Evolutionary conservation across 1,140 invertebrate genomes (phyloP).

Genomic region (Drosophila elegans): DNA sequence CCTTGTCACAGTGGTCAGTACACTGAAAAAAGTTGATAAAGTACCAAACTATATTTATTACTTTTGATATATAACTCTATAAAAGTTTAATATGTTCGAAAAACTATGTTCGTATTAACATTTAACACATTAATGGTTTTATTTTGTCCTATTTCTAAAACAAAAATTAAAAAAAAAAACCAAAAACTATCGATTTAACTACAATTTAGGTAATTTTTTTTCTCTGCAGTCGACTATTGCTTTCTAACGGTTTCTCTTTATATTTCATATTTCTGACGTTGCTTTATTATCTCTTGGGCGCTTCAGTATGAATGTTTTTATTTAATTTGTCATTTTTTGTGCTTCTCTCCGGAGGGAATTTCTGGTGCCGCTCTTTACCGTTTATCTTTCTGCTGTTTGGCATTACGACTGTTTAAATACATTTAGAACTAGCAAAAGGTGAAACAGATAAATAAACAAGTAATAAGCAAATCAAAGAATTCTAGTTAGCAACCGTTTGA

Average conservation of each 20-base stretch:
- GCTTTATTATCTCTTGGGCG: conserved; percentile 24
- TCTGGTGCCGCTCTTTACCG: neutral
- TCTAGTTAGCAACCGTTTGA: neutral
- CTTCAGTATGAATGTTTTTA: conserved; percentile 33
- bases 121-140: too few species aligned
- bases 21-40: conserved; percentile 1
- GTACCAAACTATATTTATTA: too few species aligned
- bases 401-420: neutral
- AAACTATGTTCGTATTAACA: too few species aligned
- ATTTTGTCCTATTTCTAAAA: too few species aligned
- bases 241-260: neutral
- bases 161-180: too few species aligned
- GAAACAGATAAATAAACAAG: neutral
- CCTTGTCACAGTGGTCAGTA: conserved; percentile 14
- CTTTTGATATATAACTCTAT: too few species aligned
- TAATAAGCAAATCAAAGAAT: neutral
- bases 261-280: conserved; percentile 38
- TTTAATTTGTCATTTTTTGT: conserved; percentile 55
- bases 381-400: conserved; percentile 2
- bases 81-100: too few species aligned
- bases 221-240: neutral
- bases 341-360: conserved; percentile 1
- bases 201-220: neutral
- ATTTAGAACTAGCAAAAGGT: neutral
- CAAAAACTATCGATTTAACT: too few species aligned